Base-by-base conservation (phyloP, 30 jellyfish, hydroid and myxozoan genomes). In the Chrysaora quinquecirrha region DNA sequence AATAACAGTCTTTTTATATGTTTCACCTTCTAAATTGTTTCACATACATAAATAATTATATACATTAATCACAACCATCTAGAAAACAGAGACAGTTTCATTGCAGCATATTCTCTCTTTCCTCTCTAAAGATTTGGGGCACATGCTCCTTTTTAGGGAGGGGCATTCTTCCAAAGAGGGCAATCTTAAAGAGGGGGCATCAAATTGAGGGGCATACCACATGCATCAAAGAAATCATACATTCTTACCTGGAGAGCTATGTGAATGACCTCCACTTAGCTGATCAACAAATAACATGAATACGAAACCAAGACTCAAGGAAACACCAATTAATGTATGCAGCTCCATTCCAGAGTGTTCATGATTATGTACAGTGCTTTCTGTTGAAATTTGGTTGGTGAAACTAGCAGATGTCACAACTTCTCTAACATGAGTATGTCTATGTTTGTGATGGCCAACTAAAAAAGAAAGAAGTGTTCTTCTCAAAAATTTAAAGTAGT, bases 271-370 rank as follows among this genome's bases (percentile, higher is more conserved):
- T 29, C 96, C 98, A 73, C 95, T 71, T 12, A 87, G 48, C 73
- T 92, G 98, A 64, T 92, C 98, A 47, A 92, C 87, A 65, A 92
- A 75, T 10, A 92, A 87, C 98, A 92, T 92, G 78, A 92, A 92
- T 14, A 92, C 75, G 60, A 92, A 92, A 4, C 98, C 98, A 34
- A 92, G 69, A 66, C 96, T 64, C 1, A 92, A 68, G 28, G 98
- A 92, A 66, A 92, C 83, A 20, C 98, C 98, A 78, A 92, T 92
- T 32, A 92, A 52, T 0, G 98, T 76, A 76, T 92, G 98, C 22
- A 87, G 91, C 67, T 92, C 98, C 33, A 92, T 24, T 48, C 84
- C 94, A 4, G 47, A 38, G 34, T 60, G 82, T 14, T 62, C 75
- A 72, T 54, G 91, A 1, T 61, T 31, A 71, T 81, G 91, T 7